Base-by-base conservation (phyloP, 2,888 invertebrate genomes). In the Coremacera marginata region DNA sequence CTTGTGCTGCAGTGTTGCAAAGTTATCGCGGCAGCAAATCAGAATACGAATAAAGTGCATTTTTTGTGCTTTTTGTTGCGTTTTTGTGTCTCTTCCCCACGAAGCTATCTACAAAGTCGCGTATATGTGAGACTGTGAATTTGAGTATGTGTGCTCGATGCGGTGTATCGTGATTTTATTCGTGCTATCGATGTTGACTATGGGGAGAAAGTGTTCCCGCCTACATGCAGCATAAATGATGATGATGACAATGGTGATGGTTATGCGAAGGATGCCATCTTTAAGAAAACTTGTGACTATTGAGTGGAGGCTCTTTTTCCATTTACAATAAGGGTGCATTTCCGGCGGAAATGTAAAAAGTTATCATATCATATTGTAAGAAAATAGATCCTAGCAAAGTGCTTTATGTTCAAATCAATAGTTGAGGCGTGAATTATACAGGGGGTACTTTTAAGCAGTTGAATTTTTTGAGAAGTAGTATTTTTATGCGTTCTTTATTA, bases 1-100 rank as follows among this genome's bases (percentile, higher is more conserved):
- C 57, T n/a, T 51, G 5, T 52, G 60, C 27, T 60, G 70, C 70
- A 51, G 62, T 76, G 70, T 51, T 34, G 31, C 34, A 44, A 16
- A 52, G 63, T 77, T 77, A 77, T 77, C 77, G 52, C 19, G 34
- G 72, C 72, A 77, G 67, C 77, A 77, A 77, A 77, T 77, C 77
- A 68, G 72, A 62, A 77, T 67, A 72, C 72, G 77, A 57, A 77
- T 77, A 77, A 73, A 77, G 67, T 77, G 77, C 72, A 73, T 60
- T 77, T 55, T 71, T 76, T 77, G 72, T 60, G 72, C 67, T 73
- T 67, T 49, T 76, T 68, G 22, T 67, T 37, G 74, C 74, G 55
- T 67, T 67, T 55, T 67, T 16, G 4, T 8, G 4, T 8, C 57
- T 8, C 67, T 34, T 25, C 25, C 25, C 16, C 71, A 19, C 51